Evolutionary conservation across 2,888 invertebrate genomes (phyloP), one percentile per base, ranked within the genome.

Genomic region (Hypolimnas misippus): DNA sequence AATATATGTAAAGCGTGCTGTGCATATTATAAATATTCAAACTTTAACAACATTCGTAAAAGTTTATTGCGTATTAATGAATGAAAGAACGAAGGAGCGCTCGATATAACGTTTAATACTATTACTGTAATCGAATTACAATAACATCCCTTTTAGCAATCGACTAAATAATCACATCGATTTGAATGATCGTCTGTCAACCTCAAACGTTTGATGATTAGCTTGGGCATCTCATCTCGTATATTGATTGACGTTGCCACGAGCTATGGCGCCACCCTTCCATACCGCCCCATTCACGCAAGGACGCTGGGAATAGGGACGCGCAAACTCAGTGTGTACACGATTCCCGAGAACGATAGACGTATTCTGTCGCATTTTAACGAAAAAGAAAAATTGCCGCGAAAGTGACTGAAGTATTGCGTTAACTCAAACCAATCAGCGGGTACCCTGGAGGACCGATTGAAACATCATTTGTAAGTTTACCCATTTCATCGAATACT

Each of bases 281-380:
- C 73, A 82, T 84, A 74, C 87, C 86, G 83, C 89, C 92, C 91
- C 89, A 85, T 86, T 82, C 77, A 86, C 81, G 81, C 87, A 88
- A 89, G 90, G 87, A 86, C 87, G 84, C 78, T 83, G 86, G 89
- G 90, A 89, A 86, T 79, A 88, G 89, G 90, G 89, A 88, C 91
- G 92, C 91, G 90, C 82, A 82, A 83, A 84, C 82, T 84, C 86
- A 89, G 89, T 89, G 77, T 82, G 78, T 82, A 84, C 76, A 81
- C 81, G 75, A 73, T 78, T 76, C 79, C 75, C 76, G 84, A 65
- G 73, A 76, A 68, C 77, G 73, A 78, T 83, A 83, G 81, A 87
- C 89, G 90, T 65, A 56, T 62, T 76, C 77, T 72, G 73, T 73
- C 71, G 72, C 64, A 69, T 69, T 69, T 69, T 66, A 49, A 60